Base-by-base conservation (phyloP, 2,797 vertebrate species). In the Phoxinus dragarum region DNA sequence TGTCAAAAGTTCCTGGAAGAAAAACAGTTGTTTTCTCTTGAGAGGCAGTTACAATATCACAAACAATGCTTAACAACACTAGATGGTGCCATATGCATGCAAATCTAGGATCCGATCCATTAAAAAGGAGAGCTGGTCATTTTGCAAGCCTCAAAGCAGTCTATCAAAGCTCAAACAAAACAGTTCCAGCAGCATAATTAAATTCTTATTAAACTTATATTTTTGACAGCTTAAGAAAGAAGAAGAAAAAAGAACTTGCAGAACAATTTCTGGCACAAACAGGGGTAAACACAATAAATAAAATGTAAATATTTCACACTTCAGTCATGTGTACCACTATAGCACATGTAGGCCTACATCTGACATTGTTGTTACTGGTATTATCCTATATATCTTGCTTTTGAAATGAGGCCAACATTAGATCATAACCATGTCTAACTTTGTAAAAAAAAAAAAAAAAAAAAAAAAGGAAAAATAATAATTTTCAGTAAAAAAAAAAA, bases 11-110 rank as follows among this genome's bases (percentile, higher is more conserved):
- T 23, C 21, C 19, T n/a, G 11, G 0, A 61, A 61, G 6, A 61
- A 78, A 38, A 34, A 77, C n/a, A 6, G 23, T 38, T 52, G 27
- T 34, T 52, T 11, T 31, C 8, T 49, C 6, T 34, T 34, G 31
- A 66, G 9, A 56, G 19, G 9, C 49, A 76, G 34, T 36, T 23
- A 36, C 23, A 78, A 21, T 17, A 42, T 64, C 36, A 78, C 14
- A 78, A 40, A 40, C 12, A 40, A 78, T 23, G 10, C 21, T 42
- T 19, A 10, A 14, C 38, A 64, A 82, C 81, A 66, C 81, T 75
- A 83, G 56, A 83, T 75, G 81, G 81, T 75, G 71, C 56, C 56
- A 66, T 47, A 36, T 27, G 52, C 52, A 72, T 42, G 5, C 38
- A 59, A 71, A 40, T 56, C 47, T 54, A 16, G 3, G 23, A 47